Conservation (phyloP, 2,113 vertebrate species). For the Pangasianodon hypophthalmus region DNA sequence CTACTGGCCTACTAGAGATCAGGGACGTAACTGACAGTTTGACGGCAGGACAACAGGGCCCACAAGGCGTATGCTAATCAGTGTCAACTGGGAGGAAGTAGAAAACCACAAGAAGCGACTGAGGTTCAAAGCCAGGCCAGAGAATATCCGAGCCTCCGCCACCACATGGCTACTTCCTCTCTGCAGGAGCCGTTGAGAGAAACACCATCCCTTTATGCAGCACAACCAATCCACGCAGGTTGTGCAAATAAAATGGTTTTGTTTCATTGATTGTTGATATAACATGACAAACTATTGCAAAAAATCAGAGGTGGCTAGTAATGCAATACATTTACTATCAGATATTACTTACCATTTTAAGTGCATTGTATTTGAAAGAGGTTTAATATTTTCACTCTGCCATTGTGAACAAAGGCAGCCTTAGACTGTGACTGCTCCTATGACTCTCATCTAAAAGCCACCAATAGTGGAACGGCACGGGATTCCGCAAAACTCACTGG, state of each 20-base stretch:
- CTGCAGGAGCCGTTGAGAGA: background rate
- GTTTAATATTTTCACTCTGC: background rate
- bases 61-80: conserved; percentile 47
- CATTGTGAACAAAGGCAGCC: background rate
- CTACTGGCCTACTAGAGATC: background rate
- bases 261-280: background rate
- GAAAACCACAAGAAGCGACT: conserved; percentile 14
- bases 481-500: background rate
- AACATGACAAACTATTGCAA: background rate
- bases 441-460: too few species aligned
- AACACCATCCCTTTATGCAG: background rate
- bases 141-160: background rate
- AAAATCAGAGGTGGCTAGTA: background rate
- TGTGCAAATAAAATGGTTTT: background rate
- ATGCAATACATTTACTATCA: background rate
- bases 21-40: conserved; percentile 27
- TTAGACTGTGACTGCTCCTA: too few species aligned
- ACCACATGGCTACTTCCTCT: conserved; percentile 18
- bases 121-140: conserved; percentile 45
- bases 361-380: background rate
- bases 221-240: background rate
- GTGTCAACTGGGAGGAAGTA: conserved; percentile 42
- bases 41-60: conserved; percentile 13
- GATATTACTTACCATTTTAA: background rate
- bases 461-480: background rate